Base-by-base conservation (phyloP, 1,140 invertebrate genomes). In the Maconellicoccus hirsutus region DNA sequence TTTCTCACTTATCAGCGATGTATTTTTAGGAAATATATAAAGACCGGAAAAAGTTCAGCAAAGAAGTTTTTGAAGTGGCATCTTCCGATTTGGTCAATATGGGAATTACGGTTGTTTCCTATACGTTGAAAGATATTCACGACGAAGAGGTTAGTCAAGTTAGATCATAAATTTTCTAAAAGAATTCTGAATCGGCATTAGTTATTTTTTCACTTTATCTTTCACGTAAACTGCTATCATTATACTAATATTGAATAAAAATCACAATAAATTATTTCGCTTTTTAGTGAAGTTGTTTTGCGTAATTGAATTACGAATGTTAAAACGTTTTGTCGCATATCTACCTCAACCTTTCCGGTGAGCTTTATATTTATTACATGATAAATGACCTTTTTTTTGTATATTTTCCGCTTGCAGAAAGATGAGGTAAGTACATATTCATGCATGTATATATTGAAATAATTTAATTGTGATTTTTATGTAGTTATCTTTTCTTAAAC, bases 21-120 rank as follows among this genome's bases (percentile, higher is more conserved):
- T 71, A 19, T 61, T 77, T 79, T 2, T 74, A 88, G 87, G 96
- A 98, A 83, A 98, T 98, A 78, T 98, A 98, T 81, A 98, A 98
- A 80, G 96, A 98, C 79, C 86, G 96, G 66, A 98, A 98, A 82
- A 98, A 98, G 81, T 98, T 98, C 81, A 96, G 94, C 74, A 96
- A 96, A 80, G 92, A 96, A 83, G 93, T 96, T 1, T 96, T 95
- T 76, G 92, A 95, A 83, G 93, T 94, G 10, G 91, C 91, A 10
- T 96, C 93, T 21, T 94, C 93, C 73, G 95, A 98, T 83, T 82
- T 98, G 71, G 92, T 97, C 73, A 97, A 97, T 78, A 98, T 98
- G 94, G 94, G 96, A 14, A 97, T 98, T 76, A 96, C 94, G 71
- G 95, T 98, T 4, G 94, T 98, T 8, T 98, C 94, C 1, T 98